A percentile compares a stretch with the other conserved stretches of the same genome.
Conservation (phyloP, 2,888 invertebrate genomes). For the Euspilapteryx auroguttella region DNA sequence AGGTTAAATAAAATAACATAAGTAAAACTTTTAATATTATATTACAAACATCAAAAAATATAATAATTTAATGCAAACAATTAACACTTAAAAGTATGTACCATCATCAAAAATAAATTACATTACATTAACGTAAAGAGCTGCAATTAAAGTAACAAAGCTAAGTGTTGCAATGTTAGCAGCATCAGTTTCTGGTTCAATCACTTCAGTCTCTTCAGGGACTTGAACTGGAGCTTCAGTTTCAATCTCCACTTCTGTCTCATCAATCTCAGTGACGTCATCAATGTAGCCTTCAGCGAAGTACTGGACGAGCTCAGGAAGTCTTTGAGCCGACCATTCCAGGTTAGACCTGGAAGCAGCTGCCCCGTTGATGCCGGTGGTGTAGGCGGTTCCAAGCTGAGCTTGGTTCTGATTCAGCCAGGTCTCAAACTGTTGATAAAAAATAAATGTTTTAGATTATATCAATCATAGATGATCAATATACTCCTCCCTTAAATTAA, state of each 20-base stretch:
- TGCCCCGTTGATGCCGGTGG: constrained; percentile 18
- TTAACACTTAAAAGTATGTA: too few relatives aligned
- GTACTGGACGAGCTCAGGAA: constrained; percentile 21
- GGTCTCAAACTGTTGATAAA: constrained; percentile 19
- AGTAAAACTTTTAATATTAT: too few relatives aligned
- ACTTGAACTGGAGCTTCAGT: neutral
- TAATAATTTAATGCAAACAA: too few relatives aligned
- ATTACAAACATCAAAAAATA: too few relatives aligned
- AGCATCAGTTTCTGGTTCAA: constrained; percentile 10
- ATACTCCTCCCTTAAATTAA: too few relatives aligned
- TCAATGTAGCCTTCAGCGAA: constrained; percentile 33
- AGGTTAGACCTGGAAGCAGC: constrained; percentile 20
- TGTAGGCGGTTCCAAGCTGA: constrained; percentile 17
- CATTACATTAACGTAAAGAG: constrained; percentile 18
- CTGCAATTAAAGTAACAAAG: constrained; percentile 19
- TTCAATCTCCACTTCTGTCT: neutral
- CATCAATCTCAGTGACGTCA: constrained; percentile 10
- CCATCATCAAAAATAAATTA: too few relatives aligned
- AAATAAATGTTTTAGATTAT: too few relatives aligned
- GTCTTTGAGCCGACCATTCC: constrained; percentile 20
- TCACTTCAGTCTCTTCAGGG: too few relatives aligned
- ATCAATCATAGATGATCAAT: too few relatives aligned
- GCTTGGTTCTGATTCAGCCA: constrained; percentile 24
- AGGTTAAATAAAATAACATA: too few relatives aligned
- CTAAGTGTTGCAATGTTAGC: constrained; percentile 29